phyloP scores from a whole-genome alignment of 92 coral and sea anemone species.

The Palythoa heliodiscus region DNA sequence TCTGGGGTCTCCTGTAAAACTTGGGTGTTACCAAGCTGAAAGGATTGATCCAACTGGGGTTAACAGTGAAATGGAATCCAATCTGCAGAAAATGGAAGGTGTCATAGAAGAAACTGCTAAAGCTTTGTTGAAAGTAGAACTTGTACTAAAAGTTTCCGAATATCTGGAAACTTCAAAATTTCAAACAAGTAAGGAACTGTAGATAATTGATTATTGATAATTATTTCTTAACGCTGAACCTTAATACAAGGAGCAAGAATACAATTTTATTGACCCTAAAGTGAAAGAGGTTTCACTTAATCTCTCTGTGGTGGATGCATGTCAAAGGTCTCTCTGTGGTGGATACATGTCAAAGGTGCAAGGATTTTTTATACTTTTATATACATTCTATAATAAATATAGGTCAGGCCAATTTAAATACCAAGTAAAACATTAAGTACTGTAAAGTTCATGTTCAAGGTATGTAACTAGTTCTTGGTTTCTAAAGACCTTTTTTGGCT shows the following conservation, averaged over 20 bases:
- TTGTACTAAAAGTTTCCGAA: conserved; percentile 73
- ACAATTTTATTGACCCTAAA: background rate
- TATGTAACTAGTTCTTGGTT: too few relatives aligned
- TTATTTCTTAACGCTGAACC: too few relatives aligned
- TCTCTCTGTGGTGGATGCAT: too few relatives aligned
- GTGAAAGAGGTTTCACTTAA: background rate
- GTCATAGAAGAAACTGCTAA: conserved; percentile 53
- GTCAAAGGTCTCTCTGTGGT: too few relatives aligned
- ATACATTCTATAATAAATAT: too few relatives aligned
- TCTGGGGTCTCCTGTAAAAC: conserved; percentile 51
- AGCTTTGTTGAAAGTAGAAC: conserved; percentile 76
- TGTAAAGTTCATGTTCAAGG: background rate
- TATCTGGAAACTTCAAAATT: conserved; percentile 5
- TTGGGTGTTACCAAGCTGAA: conserved; percentile 42
- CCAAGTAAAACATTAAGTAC: background rate
- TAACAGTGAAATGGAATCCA: conserved; percentile 33
- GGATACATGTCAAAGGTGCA: too few relatives aligned
- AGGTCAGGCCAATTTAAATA: background rate
- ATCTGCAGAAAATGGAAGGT: conserved; percentile 38
- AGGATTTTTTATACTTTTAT: background rate
- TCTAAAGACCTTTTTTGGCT: too few relatives aligned
- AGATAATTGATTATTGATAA: too few relatives aligned
- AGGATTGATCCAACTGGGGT: background rate
- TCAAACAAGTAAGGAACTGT: conserved; percentile 22
- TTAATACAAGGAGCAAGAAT: too few relatives aligned